These are phyloP conservation scores for Priocnemis perturbator DNA, from an alignment of 2,888 invertebrate species.

Conservation along the genomic window DNA sequence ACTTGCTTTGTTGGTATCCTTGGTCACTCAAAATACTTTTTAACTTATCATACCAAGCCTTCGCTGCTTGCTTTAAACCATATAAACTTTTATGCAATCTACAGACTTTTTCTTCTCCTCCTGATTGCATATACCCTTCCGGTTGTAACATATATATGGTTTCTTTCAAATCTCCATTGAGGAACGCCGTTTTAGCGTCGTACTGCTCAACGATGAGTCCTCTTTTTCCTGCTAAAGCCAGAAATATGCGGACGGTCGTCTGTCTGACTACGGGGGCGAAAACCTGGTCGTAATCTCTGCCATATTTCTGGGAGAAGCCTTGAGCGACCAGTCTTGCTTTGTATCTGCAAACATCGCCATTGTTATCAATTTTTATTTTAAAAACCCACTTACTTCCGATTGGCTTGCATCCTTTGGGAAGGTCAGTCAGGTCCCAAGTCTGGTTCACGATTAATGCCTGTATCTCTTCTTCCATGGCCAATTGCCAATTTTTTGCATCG, in stretches of 20 bases:
- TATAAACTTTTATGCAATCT: too few relatives aligned
- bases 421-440: background rate
- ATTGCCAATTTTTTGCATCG: background rate
- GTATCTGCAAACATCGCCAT: background rate
- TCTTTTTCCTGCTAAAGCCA: background rate
- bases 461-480: background rate
- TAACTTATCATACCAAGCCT: too few relatives aligned
- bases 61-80: too few relatives aligned
- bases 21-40: too few relatives aligned
- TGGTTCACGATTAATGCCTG: background rate
- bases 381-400: slow-evolving; percentile 6
- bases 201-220: background rate
- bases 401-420: background rate
- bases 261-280: too few relatives aligned
- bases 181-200: slow-evolving; percentile 5
- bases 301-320: slow-evolving; percentile 3
- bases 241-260: too few relatives aligned
- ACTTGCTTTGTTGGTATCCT: too few relatives aligned
- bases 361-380: background rate
- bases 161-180: slow-evolving; percentile 1
- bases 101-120: too few relatives aligned
- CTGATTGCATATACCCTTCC: too few relatives aligned
- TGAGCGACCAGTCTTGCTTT: slow-evolving; percentile 16
- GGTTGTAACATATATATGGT: slow-evolving; percentile 14
- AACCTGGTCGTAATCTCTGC: background rate